Conservation (phyloP, 1,140 invertebrate species). For the Drosophila jambulina region DNA sequence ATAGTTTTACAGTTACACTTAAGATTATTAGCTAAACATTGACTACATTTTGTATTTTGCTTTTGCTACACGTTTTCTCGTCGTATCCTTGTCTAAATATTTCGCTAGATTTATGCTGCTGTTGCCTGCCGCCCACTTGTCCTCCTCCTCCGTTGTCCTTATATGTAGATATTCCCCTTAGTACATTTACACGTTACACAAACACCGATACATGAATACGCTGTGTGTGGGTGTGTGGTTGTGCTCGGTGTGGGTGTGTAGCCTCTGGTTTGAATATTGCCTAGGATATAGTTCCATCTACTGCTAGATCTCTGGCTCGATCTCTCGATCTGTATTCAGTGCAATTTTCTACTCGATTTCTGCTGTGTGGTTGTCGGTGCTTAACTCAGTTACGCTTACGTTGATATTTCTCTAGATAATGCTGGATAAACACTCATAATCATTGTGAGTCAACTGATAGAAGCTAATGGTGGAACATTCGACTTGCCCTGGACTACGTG, state of each 20-base stretch:
- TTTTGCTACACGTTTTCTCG: slow-evolving; percentile 69
- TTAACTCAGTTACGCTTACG: slow-evolving; percentile 47
- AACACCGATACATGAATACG: slow-evolving; percentile 49
- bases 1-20: slow-evolving; percentile 80
- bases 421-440: slow-evolving; percentile 53
- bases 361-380: slow-evolving; percentile 53
- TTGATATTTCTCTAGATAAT: slow-evolving; percentile 65
- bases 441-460: slow-evolving; percentile 56
- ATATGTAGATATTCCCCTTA: slow-evolving; percentile 25
- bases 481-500: slow-evolving; percentile 34
- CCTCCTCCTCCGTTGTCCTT: slow-evolving; percentile 21
- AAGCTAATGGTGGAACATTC: slow-evolving; percentile 55
- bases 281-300: slow-evolving; percentile 56
- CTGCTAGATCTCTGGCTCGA: slow-evolving; percentile 23
- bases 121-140: slow-evolving; percentile 20
- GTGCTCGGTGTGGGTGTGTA: slow-evolving; percentile 43
- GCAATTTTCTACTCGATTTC: slow-evolving; percentile 68
- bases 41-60: slow-evolving; percentile 79
- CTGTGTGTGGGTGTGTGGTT: slow-evolving; percentile 22
- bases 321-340: slow-evolving; percentile 53
- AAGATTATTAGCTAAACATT: slow-evolving; percentile 78
- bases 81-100: slow-evolving; percentile 68
- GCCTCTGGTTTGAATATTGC: slow-evolving; percentile 42
- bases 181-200: slow-evolving; percentile 52
- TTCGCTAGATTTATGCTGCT: slow-evolving; percentile 56